A percentile compares a stretch with the other conserved stretches of the same genome.
These are phyloP conservation scores for Spea hammondii DNA, from an alignment of 2,797 vertebrate species.

Conservation along the genomic window DNA sequence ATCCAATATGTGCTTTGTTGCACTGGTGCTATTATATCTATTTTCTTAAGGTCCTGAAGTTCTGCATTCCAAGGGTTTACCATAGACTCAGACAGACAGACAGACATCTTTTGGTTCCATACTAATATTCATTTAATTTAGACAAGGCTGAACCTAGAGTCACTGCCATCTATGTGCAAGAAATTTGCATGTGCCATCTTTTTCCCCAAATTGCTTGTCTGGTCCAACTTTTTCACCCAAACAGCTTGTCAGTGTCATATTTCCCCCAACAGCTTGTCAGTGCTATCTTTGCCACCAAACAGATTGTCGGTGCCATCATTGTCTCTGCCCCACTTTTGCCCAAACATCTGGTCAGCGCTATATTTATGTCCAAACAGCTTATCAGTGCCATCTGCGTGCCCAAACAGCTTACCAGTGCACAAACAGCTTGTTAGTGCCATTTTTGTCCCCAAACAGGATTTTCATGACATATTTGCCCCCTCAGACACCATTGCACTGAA, in stretches of 20 bases:
- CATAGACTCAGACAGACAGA: too few relatives aligned
- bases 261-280: background rate
- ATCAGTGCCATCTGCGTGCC: background rate
- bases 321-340: background rate
- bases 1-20: too few relatives aligned
- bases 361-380: background rate
- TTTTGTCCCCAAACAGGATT: background rate
- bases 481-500: too few relatives aligned
- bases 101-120: too few relatives aligned
- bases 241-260: background rate
- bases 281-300: background rate
- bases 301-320: background rate
- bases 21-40: too few relatives aligned
- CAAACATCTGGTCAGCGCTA: background rate
- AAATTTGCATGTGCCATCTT: background rate
- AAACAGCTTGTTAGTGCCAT: background rate
- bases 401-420: background rate
- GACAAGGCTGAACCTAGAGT: too few relatives aligned
- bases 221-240: background rate
- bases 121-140: too few relatives aligned
- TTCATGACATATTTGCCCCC: too few relatives aligned
- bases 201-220: background rate
- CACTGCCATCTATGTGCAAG: too few relatives aligned
- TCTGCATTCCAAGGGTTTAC: too few relatives aligned
- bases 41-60: too few relatives aligned